Base-by-base conservation (phyloP, 53 echinoderm and acorn worm species). In the Crossaster papposus region DNA sequence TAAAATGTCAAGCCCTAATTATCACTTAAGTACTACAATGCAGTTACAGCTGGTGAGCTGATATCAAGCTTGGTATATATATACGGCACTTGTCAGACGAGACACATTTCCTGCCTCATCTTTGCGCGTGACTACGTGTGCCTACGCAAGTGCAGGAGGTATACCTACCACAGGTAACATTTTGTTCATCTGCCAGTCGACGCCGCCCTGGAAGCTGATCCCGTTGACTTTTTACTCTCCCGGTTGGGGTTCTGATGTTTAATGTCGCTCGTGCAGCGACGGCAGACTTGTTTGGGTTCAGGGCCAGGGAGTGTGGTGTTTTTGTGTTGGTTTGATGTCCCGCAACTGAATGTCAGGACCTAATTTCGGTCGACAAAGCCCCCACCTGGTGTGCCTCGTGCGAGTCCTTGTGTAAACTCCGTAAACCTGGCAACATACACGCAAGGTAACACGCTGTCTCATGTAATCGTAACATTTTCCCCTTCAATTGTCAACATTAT, bases 131-230 rank as follows among this genome's bases (percentile, higher is more conserved):
- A 17, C 44, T 44, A 44, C 9, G 58, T 58, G 23, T 14, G 30
- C 33, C 33, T 22, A 20, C 32, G n/a, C 20, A 15, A 81, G 32
- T 30, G 17, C 23, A 34, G 65, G 58, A 34, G 24, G 81, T 14
- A n/a, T n/a, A n/a, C n/a, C n/a, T n/a, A n/a, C 11, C 29, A 36
- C 65, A 44, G 65, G 65, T 83, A 83, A 83, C 83, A 83, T 83
- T 83, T 83, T n/a, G n/a, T n/a, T 44, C 83, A 70, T n/a, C 4
- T 83, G 65, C 23, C 14, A 83, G 37, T 65, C 81, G 44, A 36
- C 15, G 29, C 24, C 36, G 14, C 38, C 83, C 38, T 65, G 23
- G 77, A 76, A 77, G 55, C 54, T 34, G 87, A 75, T 77, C 87
- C 62, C 14, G 62, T 77, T 87, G 76, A 77, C 87, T 77, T 77